Evolutionary conservation across 2,888 invertebrate genomes (phyloP).

Genomic region (Pollenia angustigena): DNA sequence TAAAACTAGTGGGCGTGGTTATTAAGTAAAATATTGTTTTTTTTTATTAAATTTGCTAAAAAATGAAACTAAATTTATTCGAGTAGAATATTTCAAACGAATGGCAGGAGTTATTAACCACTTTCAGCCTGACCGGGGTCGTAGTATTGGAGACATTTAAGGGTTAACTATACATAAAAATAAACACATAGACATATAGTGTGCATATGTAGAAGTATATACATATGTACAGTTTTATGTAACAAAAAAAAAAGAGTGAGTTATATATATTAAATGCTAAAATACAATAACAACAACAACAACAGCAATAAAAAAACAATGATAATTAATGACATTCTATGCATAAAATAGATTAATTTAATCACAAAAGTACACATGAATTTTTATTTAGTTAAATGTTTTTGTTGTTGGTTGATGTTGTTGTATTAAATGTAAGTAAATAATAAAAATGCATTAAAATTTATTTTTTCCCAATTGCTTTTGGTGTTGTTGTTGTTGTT

Average conservation of each 20-base stretch:
- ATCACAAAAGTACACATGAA: constrained; percentile 62
- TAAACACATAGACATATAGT: not conserved
- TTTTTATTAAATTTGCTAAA: constrained; percentile 21
- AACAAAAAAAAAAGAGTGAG: constrained; percentile 28
- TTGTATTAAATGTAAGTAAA: constrained; percentile 37
- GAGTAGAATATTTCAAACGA: not conserved
- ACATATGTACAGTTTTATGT: not conserved
- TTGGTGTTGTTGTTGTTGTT: constrained; percentile 10
- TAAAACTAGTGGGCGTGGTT: constrained; percentile 31
- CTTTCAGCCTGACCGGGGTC: not conserved
- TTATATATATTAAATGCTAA: constrained; percentile 46
- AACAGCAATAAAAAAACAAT: constrained; percentile 56
- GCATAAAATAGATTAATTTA: constrained; percentile 75
- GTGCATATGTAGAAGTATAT: not conserved
- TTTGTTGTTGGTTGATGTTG: constrained; percentile 31
- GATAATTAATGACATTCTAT: constrained; percentile 73
- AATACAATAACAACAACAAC: constrained; percentile 18
- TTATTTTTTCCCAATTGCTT: not conserved
- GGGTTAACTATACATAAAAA: constrained; percentile 49
- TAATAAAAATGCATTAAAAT: constrained; percentile 54
- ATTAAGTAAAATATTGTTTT: not conserved
- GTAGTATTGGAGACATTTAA: not conserved
- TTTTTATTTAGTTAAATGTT: constrained; percentile 49
- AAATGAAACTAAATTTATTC: constrained; percentile 8
- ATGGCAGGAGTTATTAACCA: constrained; percentile 26